Conservation (phyloP, 2,113 vertebrate genomes). For the Rattus norvegicus region DNA sequence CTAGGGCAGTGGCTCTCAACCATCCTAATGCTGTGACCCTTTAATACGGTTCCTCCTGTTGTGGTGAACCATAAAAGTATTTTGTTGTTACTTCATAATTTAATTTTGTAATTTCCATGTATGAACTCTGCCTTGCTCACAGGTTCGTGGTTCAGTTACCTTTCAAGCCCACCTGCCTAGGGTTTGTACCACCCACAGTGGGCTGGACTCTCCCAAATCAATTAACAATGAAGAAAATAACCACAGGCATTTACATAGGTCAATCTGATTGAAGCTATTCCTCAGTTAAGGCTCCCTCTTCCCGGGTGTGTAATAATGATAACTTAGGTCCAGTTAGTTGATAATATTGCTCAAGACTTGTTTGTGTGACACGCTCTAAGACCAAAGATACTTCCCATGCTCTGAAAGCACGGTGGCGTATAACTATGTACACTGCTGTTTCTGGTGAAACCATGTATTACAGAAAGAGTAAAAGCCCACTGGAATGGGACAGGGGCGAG, state of each 20-base stretch:
- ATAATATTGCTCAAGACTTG: not conserved
- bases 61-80: too few relatives aligned
- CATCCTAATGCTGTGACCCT: too few relatives aligned
- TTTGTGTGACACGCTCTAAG: not conserved
- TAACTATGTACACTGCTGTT: too few relatives aligned
- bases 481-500: too few relatives aligned
- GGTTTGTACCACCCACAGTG: not conserved
- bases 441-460: not conserved
- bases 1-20: too few relatives aligned
- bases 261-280: not conserved
- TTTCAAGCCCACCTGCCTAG: not conserved
- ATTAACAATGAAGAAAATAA: not conserved
- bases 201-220: too few relatives aligned
- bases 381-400: not conserved
- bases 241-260: too few relatives aligned
- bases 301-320: not conserved
- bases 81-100: too few relatives aligned
- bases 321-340: not conserved
- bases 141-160: not conserved
- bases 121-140: not conserved
- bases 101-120: not conserved
- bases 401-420: not conserved
- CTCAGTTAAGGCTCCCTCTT: not conserved
- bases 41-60: too few relatives aligned
- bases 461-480: not conserved